phyloP scores from a whole-genome alignment of 2,113 vertebrate genomes.

The Carlito syrichta region DNA sequence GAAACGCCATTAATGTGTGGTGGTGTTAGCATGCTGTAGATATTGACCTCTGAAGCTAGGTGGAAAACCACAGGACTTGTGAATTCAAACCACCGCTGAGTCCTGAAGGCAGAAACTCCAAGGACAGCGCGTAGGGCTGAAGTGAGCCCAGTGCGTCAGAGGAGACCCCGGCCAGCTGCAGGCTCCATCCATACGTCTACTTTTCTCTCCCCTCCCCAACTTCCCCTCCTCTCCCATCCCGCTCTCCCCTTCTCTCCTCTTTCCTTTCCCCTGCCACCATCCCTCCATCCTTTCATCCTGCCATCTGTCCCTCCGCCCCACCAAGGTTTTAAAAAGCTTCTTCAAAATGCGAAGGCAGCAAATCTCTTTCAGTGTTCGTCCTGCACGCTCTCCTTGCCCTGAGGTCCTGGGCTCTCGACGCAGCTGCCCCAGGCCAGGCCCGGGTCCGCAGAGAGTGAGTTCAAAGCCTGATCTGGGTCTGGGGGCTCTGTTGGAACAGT shows the following conservation, averaged over 20 bases:
- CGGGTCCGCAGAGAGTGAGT: no score
- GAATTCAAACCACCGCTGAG: conserved; percentile 27
- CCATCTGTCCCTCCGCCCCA: neutral
- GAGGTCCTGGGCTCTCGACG: no score
- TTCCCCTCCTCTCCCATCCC: neutral
- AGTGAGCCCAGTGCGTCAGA: no score
- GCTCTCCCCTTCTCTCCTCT: neutral
- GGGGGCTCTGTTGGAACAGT: no score
- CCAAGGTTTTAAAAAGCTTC: neutral
- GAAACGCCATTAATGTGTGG: neutral
- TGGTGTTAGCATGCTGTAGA: neutral
- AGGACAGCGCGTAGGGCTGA: neutral
- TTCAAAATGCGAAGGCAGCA: neutral
- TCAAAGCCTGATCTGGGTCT: no score
- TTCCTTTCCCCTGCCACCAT: neutral
- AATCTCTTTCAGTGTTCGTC: neutral
- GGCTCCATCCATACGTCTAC: no score
- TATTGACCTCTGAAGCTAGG: conserved; percentile 49
- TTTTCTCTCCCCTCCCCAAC: neutral
- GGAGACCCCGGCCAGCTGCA: no score
- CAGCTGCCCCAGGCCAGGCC: no score
- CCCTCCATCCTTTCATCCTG: no score
- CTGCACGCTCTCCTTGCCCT: no score
- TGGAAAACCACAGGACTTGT: conserved; percentile 55
- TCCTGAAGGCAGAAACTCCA: neutral